Percentiles rank a stretch among this genome's conserved stretches.
These are phyloP conservation scores for Anas georgica DNA, from an alignment of 2,797 vertebrate genomes.

Conservation along the genomic window DNA sequence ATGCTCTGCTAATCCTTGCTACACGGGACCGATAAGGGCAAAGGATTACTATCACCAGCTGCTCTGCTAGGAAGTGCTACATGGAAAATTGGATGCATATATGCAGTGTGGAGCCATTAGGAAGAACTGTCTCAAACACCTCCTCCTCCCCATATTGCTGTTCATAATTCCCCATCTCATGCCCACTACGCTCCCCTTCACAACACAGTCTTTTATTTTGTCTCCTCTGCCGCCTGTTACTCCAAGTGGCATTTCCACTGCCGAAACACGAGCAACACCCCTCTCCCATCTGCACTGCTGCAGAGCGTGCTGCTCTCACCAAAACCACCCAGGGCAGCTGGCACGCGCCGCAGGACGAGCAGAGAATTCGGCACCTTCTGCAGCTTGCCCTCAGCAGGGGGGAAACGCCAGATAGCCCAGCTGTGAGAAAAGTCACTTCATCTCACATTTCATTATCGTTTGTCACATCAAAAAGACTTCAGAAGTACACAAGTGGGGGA, in stretches of 20 bases:
- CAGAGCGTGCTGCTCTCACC: not conserved
- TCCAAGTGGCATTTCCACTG: not conserved
- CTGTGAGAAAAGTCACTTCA: not conserved
- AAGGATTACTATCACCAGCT: constrained; percentile 48
- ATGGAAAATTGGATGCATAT: constrained; percentile 38
- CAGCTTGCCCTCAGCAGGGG: not conserved
- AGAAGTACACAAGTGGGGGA: not conserved
- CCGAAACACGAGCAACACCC: not conserved
- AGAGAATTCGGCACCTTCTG: not conserved
- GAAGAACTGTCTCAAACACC: not conserved
- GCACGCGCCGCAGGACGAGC: rapidly evolving
- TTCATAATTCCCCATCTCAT: not conserved
- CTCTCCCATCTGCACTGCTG: not conserved
- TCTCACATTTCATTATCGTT: not conserved
- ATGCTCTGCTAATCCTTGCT: constrained; percentile 31
- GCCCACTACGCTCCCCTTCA: not conserved
- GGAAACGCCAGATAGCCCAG: not conserved
- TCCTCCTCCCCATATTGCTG: not conserved
- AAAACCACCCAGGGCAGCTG: not conserved
- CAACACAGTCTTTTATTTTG: not conserved
- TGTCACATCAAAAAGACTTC: not conserved
- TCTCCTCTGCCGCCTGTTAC: not conserved
- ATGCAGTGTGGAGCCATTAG: constrained; percentile 53
- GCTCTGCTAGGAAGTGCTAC: constrained; percentile 12
- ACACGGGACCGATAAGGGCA: not conserved